phyloP scores from a whole-genome alignment of 2,888 invertebrate species.

The Rhagium mordax region DNA sequence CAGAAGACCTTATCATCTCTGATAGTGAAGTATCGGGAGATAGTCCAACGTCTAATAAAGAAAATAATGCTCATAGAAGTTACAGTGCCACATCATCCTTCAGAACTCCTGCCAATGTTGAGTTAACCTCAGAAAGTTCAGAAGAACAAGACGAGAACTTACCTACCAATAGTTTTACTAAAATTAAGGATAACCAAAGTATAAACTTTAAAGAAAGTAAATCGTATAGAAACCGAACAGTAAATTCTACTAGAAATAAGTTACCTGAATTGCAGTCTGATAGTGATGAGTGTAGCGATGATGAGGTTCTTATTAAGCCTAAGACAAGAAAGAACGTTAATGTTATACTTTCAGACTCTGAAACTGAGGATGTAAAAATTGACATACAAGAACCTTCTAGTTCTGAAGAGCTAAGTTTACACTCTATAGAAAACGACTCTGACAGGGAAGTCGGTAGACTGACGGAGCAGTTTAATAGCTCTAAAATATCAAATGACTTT shows the following conservation, averaged over 20 bases:
- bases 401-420: neutral
- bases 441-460: neutral
- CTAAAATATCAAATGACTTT: conserved; percentile 36
- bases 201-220: too few species aligned
- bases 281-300: conserved; percentile 18
- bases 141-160: neutral
- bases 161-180: too few species aligned
- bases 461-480: neutral
- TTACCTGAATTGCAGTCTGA: conserved; percentile 10
- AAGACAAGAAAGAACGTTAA: conserved; percentile 16
- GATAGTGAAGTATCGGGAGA: neutral
- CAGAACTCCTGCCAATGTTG: neutral
- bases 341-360: conserved; percentile 12
- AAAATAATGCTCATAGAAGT: neutral
- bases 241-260: neutral
- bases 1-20: neutral
- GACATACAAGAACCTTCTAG: neutral
- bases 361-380: neutral
- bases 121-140: neutral
- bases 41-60: neutral
- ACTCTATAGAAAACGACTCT: neutral
- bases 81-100: neutral
- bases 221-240: too few species aligned
- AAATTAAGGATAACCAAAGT: too few species aligned
- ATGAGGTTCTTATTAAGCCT: neutral